phyloP scores from a whole-genome alignment of 1,140 invertebrate species.

The Panonychus citri region DNA sequence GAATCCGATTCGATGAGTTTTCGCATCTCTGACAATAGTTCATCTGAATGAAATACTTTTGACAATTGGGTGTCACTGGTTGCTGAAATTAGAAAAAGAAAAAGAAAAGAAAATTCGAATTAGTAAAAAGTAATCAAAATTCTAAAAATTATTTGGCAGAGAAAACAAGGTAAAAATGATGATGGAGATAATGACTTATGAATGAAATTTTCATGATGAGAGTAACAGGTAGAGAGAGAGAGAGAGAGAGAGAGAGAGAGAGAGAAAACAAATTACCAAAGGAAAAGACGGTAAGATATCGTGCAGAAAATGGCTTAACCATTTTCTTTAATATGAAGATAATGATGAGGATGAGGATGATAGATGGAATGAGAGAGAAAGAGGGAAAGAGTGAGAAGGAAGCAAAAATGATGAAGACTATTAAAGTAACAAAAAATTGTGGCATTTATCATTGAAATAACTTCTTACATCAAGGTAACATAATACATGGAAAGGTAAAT shows the following conservation, averaged over 20 bases:
- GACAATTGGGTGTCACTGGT: slow-evolving; percentile 40
- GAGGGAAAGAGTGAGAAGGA: background rate
- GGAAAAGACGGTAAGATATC: too few relatives aligned
- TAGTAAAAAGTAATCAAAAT: background rate
- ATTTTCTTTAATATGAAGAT: too few relatives aligned
- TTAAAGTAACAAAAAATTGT: background rate
- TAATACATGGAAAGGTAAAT: too few relatives aligned
- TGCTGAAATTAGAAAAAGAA: slow-evolving; percentile 21
- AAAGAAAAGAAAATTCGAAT: background rate
- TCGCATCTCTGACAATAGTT: slow-evolving; percentile 60
- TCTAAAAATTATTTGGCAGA: too few relatives aligned
- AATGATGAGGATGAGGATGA: background rate
- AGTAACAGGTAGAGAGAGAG: background rate
- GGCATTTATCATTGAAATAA: too few relatives aligned
- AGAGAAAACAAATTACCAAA: too few relatives aligned
- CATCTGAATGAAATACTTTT: slow-evolving; percentile 52
- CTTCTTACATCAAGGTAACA: too few relatives aligned
- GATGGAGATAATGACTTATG: background rate
- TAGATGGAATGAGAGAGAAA: background rate
- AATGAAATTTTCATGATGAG: background rate
- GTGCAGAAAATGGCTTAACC: too few relatives aligned
- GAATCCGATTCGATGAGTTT: slow-evolving; percentile 36
- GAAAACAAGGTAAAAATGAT: background rate
- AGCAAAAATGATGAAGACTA: background rate
- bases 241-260: background rate